Evolutionary conservation across 2,888 invertebrate species (phyloP).

Genomic region (Apamea epomidion): DNA sequence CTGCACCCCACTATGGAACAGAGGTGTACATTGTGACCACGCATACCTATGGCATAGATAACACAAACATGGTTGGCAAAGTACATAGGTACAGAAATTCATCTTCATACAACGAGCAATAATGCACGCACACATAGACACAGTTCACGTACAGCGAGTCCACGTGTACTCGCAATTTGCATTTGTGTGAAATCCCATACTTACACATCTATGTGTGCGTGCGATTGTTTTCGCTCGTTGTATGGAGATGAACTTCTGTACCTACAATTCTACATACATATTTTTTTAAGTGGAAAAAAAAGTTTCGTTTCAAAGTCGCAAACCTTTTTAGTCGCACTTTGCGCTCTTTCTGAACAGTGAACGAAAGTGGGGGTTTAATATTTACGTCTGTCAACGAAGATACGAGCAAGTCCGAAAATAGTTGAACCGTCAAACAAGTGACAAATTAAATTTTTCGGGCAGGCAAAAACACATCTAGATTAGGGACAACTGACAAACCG

Average conservation of each 20-base stretch:
- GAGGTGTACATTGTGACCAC: neutral
- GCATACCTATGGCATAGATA: slow-evolving; percentile 1
- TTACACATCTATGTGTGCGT: neutral
- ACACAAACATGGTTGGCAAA: neutral
- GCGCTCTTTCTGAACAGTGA: neutral
- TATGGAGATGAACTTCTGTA: neutral
- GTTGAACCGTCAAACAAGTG: too few relatives aligned
- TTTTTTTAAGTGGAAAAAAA: neutral
- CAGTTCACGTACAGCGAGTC: neutral
- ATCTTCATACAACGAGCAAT: too few relatives aligned
- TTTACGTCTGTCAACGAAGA: too few relatives aligned
- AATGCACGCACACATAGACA: neutral
- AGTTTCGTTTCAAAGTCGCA: too few relatives aligned
- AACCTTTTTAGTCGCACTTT: too few relatives aligned
- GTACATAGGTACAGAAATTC: neutral
- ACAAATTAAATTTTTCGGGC: too few relatives aligned
- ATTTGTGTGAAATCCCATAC: neutral
- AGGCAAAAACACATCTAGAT: too few relatives aligned
- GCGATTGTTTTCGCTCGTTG: neutral
- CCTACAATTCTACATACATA: neutral
- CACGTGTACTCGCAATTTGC: neutral
- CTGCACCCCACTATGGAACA: slow-evolving; percentile 42
- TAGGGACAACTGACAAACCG: too few relatives aligned
- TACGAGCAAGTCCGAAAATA: too few relatives aligned
- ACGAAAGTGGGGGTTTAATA: neutral